phyloP scores from a whole-genome alignment of 2,797 vertebrate genomes.

The Sciurus carolinensis region DNA sequence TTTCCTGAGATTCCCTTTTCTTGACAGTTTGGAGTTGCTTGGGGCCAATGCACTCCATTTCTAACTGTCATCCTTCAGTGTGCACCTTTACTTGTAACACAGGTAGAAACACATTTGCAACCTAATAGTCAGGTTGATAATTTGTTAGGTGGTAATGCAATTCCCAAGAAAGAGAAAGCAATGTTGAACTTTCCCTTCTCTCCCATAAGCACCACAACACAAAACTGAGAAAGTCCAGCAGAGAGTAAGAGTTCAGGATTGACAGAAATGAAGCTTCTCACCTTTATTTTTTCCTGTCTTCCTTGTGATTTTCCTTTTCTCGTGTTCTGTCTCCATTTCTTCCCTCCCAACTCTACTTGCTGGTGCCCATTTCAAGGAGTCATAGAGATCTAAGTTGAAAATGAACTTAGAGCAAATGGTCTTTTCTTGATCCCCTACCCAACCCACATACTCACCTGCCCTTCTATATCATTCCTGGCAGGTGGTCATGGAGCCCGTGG shows the following conservation, averaged over 20 bases:
- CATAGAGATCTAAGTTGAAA: neutral
- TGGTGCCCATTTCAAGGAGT: neutral
- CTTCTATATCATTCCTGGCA: neutral
- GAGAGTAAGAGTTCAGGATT: neutral
- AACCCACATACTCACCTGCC: neutral
- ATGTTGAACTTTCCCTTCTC: neutral
- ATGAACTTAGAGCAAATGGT: neutral
- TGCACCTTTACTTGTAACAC: slow-evolving; percentile 22
- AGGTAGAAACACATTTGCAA: slow-evolving; percentile 46
- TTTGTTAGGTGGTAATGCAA: neutral
- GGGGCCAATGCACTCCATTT: neutral
- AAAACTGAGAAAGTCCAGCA: neutral
- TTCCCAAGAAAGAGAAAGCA: slow-evolving; percentile 41
- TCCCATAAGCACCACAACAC: neutral
- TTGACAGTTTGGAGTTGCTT: neutral
- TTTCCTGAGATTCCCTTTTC: slow-evolving; percentile 64
- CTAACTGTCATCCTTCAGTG: slow-evolving; percentile 6
- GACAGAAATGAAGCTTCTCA: neutral
- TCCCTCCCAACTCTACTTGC: neutral
- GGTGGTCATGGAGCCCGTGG: neutral
- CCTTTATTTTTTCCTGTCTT: neutral
- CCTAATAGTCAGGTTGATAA: neutral
- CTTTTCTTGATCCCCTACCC: neutral
- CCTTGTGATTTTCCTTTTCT: neutral
- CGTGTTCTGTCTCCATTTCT: neutral